Percentiles rank a stretch among this genome's conserved stretches.
Conservation (phyloP, 2,113 vertebrate species). For the Tilapia sparmanii region DNA sequence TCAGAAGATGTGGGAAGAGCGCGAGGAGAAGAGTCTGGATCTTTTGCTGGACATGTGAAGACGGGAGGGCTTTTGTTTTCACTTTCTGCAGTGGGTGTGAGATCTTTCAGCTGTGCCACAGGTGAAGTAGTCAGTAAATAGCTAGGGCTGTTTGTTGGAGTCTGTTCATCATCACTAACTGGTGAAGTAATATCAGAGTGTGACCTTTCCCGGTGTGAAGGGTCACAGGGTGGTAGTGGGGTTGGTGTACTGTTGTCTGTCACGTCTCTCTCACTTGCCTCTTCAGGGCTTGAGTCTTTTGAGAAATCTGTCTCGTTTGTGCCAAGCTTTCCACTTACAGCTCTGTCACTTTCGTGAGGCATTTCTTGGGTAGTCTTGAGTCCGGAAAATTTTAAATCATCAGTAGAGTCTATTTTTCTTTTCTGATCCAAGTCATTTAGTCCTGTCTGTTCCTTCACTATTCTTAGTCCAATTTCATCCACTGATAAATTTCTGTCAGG, state of each 20-base stretch:
- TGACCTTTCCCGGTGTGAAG: background rate
- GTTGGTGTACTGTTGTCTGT: background rate
- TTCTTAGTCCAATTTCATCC: constrained; percentile 16
- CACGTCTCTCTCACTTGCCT: background rate
- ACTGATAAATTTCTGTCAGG: constrained; percentile 39
- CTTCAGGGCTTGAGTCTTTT: constrained; percentile 2
- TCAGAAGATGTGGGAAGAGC: background rate
- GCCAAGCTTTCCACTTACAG: background rate
- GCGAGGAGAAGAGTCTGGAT: background rate
- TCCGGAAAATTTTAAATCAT: constrained; percentile 2
- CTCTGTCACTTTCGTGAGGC: background rate
- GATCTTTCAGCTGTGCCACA: background rate
- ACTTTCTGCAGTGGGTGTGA: background rate
- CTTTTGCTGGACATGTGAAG: background rate
- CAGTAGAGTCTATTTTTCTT: background rate
- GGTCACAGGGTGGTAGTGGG: background rate
- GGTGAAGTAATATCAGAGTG: background rate
- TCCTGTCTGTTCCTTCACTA: background rate
- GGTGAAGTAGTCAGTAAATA: background rate
- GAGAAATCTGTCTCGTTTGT: constrained; percentile 55
- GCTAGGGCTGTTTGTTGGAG: constrained; percentile 52
- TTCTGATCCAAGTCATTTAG: background rate
- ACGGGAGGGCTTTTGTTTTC: background rate
- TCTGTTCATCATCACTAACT: constrained; percentile 38
- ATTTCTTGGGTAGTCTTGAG: constrained; percentile 12